Conservation (phyloP, 2,113 vertebrate species). For the Oryzias celebensis region DNA sequence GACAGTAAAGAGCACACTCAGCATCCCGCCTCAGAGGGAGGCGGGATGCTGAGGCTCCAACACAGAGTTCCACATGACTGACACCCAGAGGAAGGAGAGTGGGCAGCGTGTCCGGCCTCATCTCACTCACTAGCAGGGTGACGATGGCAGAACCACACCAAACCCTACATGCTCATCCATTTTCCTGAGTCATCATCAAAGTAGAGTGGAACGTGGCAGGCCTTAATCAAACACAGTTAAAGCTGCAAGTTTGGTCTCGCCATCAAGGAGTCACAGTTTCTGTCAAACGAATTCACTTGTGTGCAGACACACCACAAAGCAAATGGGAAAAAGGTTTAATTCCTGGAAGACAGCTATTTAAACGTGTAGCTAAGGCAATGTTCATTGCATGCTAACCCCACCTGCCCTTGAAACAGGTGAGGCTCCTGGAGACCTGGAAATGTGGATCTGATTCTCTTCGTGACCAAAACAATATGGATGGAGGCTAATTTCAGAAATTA, state of each 20-base stretch:
- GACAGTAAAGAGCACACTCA: conserved; percentile 47
- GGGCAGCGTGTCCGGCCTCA: conserved; percentile 64
- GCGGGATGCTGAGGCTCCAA: conserved; percentile 40
- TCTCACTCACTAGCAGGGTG: conserved; percentile 57
- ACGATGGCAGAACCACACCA: conserved; percentile 19
- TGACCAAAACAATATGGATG: too few relatives aligned
- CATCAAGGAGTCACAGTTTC: background rate
- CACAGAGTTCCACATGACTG: conserved; percentile 48
- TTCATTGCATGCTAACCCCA: conserved; percentile 56
- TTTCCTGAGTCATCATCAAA: conserved; percentile 57
- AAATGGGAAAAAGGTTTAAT: conserved; percentile 48
- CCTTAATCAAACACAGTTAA: conserved; percentile 9
- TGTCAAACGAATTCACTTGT: conserved; percentile 11
- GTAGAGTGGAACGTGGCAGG: conserved; percentile 24
- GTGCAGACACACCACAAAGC: conserved; percentile 26
- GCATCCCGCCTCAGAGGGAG: conserved; percentile 37
- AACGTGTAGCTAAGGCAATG: conserved; percentile 64
- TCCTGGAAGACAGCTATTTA: conserved; percentile 58
- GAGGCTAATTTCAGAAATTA: too few relatives aligned
- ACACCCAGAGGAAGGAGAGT: conserved; percentile 62
- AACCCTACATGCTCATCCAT: conserved; percentile 15
- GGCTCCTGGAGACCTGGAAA: too few relatives aligned
- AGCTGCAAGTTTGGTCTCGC: conserved; percentile 8
- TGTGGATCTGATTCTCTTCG: too few relatives aligned
- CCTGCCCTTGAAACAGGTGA: conserved; percentile 6